Conservation (phyloP, 2,797 vertebrate species). For the Capromys pilorides region DNA sequence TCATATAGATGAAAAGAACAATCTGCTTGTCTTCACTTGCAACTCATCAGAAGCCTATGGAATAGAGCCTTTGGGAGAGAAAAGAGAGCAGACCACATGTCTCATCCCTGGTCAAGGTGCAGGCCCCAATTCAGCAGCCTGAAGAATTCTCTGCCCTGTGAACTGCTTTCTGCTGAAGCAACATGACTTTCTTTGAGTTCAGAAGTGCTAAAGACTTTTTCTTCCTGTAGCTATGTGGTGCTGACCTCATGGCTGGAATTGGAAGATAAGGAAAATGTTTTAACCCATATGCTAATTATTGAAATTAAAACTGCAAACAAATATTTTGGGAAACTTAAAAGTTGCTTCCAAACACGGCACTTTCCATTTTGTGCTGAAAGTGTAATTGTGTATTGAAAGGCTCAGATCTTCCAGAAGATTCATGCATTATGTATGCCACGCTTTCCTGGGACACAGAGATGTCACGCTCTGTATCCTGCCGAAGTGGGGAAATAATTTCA, state of each 20-base stretch:
- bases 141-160: constrained; percentile 20
- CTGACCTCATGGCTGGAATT: constrained; percentile 82
- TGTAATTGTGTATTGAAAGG: constrained; percentile 76
- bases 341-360: constrained; percentile 65
- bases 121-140: background rate
- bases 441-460: constrained; percentile 66
- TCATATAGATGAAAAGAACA: background rate
- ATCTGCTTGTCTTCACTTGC: background rate
- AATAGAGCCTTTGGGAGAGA: background rate
- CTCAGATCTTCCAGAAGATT: constrained; percentile 74
- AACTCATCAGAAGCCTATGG: background rate
- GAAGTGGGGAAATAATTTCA: constrained; percentile 77
- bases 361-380: constrained; percentile 73
- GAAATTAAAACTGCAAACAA: constrained; percentile 81
- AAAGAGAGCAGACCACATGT: constrained; percentile 11
- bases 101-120: background rate
- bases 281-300: constrained; percentile 82
- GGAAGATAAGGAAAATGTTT: constrained; percentile 81
- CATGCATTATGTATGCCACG: constrained; percentile 71
- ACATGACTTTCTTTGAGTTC: constrained; percentile 36
- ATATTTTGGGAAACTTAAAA: constrained; percentile 77
- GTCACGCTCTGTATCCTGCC: constrained; percentile 67
- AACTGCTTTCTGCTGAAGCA: constrained; percentile 12
- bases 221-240: constrained; percentile 64
- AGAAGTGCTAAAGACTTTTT: constrained; percentile 72